Evolutionary conservation across 2,888 invertebrate species (phyloP).

Genomic region (Oscheius sp.): DNA sequence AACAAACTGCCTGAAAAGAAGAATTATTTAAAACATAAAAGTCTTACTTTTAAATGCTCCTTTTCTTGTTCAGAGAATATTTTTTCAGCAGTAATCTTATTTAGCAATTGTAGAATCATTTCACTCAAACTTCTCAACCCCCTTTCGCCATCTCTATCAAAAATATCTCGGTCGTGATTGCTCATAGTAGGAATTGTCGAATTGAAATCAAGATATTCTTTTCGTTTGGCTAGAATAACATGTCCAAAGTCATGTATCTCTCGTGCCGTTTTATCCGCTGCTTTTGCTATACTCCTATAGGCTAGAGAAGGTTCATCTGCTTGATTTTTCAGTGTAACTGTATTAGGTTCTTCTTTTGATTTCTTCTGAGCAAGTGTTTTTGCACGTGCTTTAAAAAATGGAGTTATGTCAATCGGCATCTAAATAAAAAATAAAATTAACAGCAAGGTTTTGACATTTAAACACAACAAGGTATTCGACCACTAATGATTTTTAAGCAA

Average conservation of each 20-base stretch:
- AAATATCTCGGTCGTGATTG: constrained; percentile 19
- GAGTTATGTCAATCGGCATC: constrained; percentile 29
- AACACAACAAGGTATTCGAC: too few relatives aligned
- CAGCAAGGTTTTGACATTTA: too few relatives aligned
- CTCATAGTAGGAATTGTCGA: constrained; percentile 16
- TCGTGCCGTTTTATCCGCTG: not conserved
- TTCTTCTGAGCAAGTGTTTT: constrained; percentile 20
- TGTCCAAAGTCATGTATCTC: constrained; percentile 11
- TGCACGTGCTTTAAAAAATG: constrained; percentile 27
- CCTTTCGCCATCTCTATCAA: constrained; percentile 28
- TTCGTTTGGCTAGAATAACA: not conserved
- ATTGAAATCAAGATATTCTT: constrained; percentile 29
- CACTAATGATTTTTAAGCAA: too few relatives aligned
- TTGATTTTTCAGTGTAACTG: too few relatives aligned
- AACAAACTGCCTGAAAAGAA: constrained; percentile 12
- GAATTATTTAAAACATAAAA: not conserved
- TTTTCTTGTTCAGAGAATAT: constrained; percentile 17
- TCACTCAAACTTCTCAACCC: not conserved
- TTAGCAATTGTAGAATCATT: not conserved
- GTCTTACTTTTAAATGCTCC: constrained; percentile 1
- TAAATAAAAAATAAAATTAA: not conserved
- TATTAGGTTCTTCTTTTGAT: not conserved
- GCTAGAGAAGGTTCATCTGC: constrained; percentile 2
- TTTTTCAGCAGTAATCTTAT: constrained; percentile 1
- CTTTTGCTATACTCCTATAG: not conserved